Conservation (phyloP, 2,888 invertebrate species). For the Sinhomidia bicolor region DNA sequence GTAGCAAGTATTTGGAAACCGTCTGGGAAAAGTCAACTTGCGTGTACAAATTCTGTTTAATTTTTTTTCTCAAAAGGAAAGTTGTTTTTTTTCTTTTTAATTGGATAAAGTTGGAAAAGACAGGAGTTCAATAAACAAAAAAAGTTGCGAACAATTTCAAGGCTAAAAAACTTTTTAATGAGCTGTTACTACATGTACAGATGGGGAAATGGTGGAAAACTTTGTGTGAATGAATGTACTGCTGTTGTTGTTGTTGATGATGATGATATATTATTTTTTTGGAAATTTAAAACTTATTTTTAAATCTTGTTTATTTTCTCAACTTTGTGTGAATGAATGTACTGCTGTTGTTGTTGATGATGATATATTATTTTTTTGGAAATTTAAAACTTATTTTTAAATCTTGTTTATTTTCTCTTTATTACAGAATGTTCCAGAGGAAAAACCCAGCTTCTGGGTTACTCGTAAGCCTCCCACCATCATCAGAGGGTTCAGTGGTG, state of each 20-base stretch:
- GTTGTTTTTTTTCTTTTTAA: conserved; percentile 18
- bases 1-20: too few species aligned
- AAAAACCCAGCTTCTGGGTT: conserved; percentile 76
- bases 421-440: conserved; percentile 77
- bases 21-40: conserved; percentile 3
- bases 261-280: not conserved
- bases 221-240: too few species aligned
- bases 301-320: not conserved
- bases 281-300: not conserved
- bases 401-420: not conserved
- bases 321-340: too few species aligned
- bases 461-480: conserved; percentile 72
- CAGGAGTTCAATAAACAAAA: not conserved
- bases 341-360: too few species aligned
- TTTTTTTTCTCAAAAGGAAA: not conserved
- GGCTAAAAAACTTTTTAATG: not conserved
- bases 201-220: too few species aligned
- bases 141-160: not conserved
- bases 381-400: not conserved
- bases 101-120: not conserved
- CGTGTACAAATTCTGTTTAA: conserved; percentile 24
- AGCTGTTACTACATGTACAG: too few species aligned
- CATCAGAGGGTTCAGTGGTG: conserved; percentile 76
- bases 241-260: too few species aligned
- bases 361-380: not conserved